Percentiles rank a stretch among this genome's conserved stretches.
Evolutionary conservation across 2,888 invertebrate species (phyloP).

Genomic region (Ichneumoninae sp.): DNA sequence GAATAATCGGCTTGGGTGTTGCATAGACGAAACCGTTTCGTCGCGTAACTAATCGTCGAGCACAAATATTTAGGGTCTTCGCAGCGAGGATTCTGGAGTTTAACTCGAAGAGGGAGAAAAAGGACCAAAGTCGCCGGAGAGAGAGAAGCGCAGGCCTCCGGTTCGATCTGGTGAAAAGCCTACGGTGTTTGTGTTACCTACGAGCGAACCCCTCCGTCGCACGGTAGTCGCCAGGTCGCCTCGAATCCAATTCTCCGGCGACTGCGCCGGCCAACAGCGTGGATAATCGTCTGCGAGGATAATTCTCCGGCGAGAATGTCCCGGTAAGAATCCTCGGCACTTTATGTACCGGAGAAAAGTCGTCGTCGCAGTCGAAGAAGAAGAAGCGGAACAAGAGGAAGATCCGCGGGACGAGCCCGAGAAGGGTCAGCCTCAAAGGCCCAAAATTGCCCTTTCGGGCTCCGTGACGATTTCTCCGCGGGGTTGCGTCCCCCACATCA

Average conservation of each 20-base stretch:
- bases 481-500: slow-evolving; percentile 39
- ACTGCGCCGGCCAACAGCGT: slow-evolving; percentile 51
- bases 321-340: slow-evolving; percentile 41
- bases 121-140: slow-evolving; percentile 39
- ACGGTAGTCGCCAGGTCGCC: slow-evolving; percentile 72
- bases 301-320: slow-evolving; percentile 15
- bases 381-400: slow-evolving; percentile 31
- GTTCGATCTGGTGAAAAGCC: slow-evolving; percentile 8
- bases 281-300: slow-evolving; percentile 62
- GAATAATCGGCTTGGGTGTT: slow-evolving; percentile 44
- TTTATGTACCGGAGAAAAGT: slow-evolving; percentile 38
- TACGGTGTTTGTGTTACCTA: slow-evolving; percentile 27
- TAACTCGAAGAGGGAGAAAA: slow-evolving; percentile 15
- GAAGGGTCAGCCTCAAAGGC: slow-evolving; percentile 57
- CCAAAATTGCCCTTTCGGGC: slow-evolving; percentile 54
- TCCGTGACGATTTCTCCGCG: slow-evolving; percentile 66
- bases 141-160: background rate
- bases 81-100: slow-evolving; percentile 55
- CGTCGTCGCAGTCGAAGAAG: slow-evolving; percentile 30
- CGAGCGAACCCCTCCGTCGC: slow-evolving; percentile 57
- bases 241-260: slow-evolving; percentile 54
- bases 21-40: slow-evolving; percentile 41
- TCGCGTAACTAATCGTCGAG: slow-evolving; percentile 75
- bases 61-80: slow-evolving; percentile 75
- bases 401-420: slow-evolving; percentile 38